Evolutionary conservation across 2,113 vertebrate genomes (phyloP).

Genomic region (Dromiciops gliroides): DNA sequence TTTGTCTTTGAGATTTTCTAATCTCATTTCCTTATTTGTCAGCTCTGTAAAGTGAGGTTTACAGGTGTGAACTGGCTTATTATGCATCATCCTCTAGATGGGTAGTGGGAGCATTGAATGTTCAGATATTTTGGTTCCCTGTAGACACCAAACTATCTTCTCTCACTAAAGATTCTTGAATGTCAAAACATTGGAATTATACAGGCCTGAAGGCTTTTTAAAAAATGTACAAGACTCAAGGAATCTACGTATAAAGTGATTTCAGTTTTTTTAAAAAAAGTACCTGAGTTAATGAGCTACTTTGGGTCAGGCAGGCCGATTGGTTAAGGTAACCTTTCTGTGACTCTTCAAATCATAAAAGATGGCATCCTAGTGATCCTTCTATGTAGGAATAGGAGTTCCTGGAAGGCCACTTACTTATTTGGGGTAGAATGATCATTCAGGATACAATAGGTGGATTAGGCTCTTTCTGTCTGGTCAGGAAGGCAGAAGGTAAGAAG

Average conservation of each 20-base stretch:
- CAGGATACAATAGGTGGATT: not conserved
- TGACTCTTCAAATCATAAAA: conserved; percentile 23
- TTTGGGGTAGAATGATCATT: not conserved
- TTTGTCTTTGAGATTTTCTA: not conserved
- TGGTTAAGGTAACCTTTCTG: not conserved
- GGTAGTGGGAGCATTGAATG: not conserved
- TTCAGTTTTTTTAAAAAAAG: not conserved
- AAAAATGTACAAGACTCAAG: conserved; percentile 4
- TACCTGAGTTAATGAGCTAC: not conserved
- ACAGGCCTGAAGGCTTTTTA: not conserved
- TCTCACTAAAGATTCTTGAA: not conserved
- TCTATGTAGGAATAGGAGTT: not conserved
- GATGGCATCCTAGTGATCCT: not conserved
- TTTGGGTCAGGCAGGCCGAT: not conserved
- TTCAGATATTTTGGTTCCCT: not conserved
- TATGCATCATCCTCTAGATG: not conserved
- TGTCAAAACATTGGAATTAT: not conserved
- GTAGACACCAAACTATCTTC: not conserved
- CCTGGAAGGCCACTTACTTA: not conserved
- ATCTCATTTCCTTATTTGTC: not conserved
- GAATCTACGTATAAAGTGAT: not conserved
- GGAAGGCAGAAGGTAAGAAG: not conserved
- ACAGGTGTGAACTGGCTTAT: not conserved
- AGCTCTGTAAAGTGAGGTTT: not conserved
- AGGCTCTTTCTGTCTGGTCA: not conserved